A percentile compares a stretch with the other conserved stretches of the same genome.
These are phyloP conservation scores for Leptinotarsa rubiginosa DNA, from an alignment of 2,888 invertebrate species.

Conservation along the genomic window DNA sequence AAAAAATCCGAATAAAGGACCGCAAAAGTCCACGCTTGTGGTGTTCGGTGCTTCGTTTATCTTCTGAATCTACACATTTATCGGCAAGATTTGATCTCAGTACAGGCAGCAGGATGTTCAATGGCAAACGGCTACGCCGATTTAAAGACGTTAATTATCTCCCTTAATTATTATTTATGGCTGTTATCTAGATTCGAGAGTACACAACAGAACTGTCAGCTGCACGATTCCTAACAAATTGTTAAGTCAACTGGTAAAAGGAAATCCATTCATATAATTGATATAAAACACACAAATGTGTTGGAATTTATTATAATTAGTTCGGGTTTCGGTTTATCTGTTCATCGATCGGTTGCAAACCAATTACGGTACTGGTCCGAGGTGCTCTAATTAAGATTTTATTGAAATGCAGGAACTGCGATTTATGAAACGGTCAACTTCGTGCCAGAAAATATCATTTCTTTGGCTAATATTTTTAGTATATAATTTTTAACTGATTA, in stretches of 20 bases:
- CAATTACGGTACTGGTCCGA: conserved; percentile 31
- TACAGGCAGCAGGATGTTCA: conserved; percentile 34
- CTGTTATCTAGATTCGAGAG: conserved; percentile 44
- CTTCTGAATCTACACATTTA: conserved; percentile 43
- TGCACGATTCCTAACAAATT: conserved; percentile 50
- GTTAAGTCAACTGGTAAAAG: conserved; percentile 46
- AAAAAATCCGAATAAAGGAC: conserved; percentile 8
- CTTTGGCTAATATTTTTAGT: too few species aligned
- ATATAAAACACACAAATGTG: conserved; percentile 48
- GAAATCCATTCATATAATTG: conserved; percentile 51
- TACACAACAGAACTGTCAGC: conserved; percentile 48
- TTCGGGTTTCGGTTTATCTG: conserved; percentile 35
- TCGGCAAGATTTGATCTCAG: conserved; percentile 40
- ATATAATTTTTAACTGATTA: too few species aligned
- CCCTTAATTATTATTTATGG: conserved; percentile 50
- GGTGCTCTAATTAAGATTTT: conserved; percentile 39
- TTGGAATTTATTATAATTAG: conserved; percentile 46
- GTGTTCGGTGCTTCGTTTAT: conserved; percentile 38
- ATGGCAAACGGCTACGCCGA: conserved; percentile 37
- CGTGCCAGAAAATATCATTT: too few species aligned
- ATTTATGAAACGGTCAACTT: background rate
- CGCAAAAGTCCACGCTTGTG: conserved; percentile 43
- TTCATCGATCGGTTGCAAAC: conserved; percentile 37
- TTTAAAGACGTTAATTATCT: conserved; percentile 45
- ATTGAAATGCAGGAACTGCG: background rate